Conservation (phyloP, 92 coral and sea anemone species). For the Blastomussa wellsi region DNA sequence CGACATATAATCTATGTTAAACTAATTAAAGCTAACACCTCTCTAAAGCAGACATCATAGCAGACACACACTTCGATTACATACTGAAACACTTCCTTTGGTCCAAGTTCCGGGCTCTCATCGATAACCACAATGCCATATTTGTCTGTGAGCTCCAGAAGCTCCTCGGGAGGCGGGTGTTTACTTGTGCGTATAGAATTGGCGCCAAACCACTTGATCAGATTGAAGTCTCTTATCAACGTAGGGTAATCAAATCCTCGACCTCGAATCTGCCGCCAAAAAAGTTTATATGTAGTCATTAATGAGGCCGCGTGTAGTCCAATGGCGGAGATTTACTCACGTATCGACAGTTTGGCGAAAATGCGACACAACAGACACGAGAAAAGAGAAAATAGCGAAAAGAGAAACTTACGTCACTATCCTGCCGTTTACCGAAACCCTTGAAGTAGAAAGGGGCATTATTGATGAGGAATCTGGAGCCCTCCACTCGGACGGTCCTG, state of each 20-base stretch:
- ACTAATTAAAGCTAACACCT: too few relatives aligned
- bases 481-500: slow-evolving; percentile 71
- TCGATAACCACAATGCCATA: slow-evolving; percentile 84
- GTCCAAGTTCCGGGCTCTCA: slow-evolving; percentile 82
- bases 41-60: too few relatives aligned
- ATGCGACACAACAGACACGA: too few relatives aligned
- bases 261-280: slow-evolving; percentile 70
- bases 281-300: not conserved
- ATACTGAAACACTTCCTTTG: slow-evolving; percentile 67
- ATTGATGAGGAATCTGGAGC: slow-evolving; percentile 76
- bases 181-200: slow-evolving; percentile 87
- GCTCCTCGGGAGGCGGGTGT: slow-evolving; percentile 87
- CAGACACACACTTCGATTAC: not conserved
- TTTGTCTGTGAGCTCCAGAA: slow-evolving; percentile 81
- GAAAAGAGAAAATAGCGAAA: too few relatives aligned
- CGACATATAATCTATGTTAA: too few relatives aligned
- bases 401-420: slow-evolving; percentile 81
- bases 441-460: slow-evolving; percentile 83
- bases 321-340: too few relatives aligned
- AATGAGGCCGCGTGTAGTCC: too few relatives aligned
- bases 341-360: too few relatives aligned
- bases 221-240: slow-evolving; percentile 77
- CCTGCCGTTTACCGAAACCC: slow-evolving; percentile 90
- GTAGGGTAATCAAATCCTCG: slow-evolving; percentile 84
- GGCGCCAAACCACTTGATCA: slow-evolving; percentile 87